Evolutionary conservation across 2,113 vertebrate species (phyloP).

Genomic region (Notechis scutatus): DNA sequence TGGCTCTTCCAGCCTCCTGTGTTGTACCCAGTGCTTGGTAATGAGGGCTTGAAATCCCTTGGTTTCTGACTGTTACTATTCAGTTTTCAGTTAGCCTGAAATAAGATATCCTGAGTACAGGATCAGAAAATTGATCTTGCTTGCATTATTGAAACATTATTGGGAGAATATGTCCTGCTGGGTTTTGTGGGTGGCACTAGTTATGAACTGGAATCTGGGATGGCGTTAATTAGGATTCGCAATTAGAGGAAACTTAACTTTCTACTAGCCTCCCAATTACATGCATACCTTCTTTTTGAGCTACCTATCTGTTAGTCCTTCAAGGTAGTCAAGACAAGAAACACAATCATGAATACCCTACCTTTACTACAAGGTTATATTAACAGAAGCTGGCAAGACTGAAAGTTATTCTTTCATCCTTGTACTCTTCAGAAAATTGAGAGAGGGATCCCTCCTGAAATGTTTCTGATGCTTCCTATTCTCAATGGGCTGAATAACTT

Average conservation of each 20-base stretch:
- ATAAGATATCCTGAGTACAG: neutral
- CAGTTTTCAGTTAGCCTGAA: neutral
- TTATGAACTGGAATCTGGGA: neutral
- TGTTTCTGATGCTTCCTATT: neutral
- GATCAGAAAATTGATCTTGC: neutral
- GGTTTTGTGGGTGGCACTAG: neutral
- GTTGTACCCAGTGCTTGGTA: neutral
- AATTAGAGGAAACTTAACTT: neutral
- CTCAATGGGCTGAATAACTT: neutral
- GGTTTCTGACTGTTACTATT: neutral
- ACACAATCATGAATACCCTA: neutral
- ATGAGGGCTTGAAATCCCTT: neutral
- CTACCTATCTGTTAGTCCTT: neutral
- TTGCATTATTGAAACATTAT: neutral
- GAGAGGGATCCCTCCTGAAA: neutral
- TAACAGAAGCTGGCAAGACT: neutral
- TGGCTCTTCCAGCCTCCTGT: neutral
- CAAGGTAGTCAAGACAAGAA: neutral
- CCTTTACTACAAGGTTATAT: neutral
- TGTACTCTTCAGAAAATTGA: neutral
- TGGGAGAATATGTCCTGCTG: neutral
- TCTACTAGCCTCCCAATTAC: neutral
- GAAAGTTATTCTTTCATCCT: neutral
- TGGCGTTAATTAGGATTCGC: neutral
- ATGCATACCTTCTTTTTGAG: neutral